Percentiles rank a stretch among this genome's conserved stretches.
phyloP scores from a whole-genome alignment of 2,888 invertebrate genomes.

The Drosophila silvestris region DNA sequence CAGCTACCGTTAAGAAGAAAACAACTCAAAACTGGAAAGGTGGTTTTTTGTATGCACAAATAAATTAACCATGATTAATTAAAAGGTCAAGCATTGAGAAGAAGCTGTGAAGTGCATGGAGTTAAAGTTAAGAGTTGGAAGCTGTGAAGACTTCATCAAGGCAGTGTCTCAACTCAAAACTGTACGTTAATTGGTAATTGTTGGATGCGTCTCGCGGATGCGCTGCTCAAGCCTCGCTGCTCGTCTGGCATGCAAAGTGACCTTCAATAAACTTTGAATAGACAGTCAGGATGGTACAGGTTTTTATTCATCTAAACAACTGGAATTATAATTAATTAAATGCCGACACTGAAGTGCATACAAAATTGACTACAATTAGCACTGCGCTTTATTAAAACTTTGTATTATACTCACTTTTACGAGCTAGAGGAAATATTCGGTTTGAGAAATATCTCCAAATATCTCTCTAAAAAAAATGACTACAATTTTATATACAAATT shows the following conservation, averaged over 20 bases:
- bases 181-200: constrained; percentile 59
- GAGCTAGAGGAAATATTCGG: neutral
- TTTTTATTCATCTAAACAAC: constrained; percentile 22
- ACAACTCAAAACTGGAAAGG: constrained; percentile 42
- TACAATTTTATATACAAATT: neutral
- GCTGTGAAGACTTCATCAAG: constrained; percentile 54
- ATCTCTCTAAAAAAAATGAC: neutral
- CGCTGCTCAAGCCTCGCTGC: constrained; percentile 18
- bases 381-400: constrained; percentile 37
- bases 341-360: constrained; percentile 48
- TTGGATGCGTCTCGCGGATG: constrained; percentile 43
- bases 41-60: constrained; percentile 38
- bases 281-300: constrained; percentile 39
- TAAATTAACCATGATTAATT: constrained; percentile 75
- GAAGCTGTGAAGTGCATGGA: constrained; percentile 53
- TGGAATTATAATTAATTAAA: constrained; percentile 55
- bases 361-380: constrained; percentile 62
- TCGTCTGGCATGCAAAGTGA: constrained; percentile 23
- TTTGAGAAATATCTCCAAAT: neutral
- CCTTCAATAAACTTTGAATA: constrained; percentile 44
- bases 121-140: constrained; percentile 33
- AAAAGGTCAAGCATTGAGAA: constrained; percentile 67
- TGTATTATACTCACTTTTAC: constrained; percentile 6
- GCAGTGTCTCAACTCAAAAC: constrained; percentile 13
- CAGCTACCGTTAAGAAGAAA: constrained; percentile 54